These are phyloP conservation scores for Martes flavigula DNA, from an alignment of 2,797 vertebrate species.

Conservation along the genomic window DNA sequence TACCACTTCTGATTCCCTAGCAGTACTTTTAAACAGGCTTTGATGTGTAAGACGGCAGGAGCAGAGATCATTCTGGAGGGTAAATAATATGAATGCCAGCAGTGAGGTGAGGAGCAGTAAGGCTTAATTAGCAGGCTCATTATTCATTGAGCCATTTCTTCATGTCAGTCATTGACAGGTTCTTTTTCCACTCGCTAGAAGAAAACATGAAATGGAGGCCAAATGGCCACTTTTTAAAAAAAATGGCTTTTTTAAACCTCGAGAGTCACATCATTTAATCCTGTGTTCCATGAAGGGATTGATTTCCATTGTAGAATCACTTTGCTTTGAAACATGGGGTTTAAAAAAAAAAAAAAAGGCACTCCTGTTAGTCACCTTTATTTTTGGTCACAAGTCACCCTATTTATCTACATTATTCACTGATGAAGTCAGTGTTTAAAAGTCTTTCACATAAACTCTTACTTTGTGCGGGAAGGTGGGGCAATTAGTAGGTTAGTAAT, in stretches of 20 bases:
- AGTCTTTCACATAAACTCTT: not conserved
- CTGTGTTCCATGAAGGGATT: not conserved
- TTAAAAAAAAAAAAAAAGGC: not conserved
- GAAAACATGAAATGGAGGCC: not conserved
- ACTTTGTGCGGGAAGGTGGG: not conserved
- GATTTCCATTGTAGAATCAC: constrained; percentile 14
- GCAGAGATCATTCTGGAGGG: not conserved
- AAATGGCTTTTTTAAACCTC: not conserved
- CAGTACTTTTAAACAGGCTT: not conserved
- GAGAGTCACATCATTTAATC: not conserved
- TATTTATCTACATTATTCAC: constrained; percentile 26
- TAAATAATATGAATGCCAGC: not conserved
- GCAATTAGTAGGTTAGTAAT: not conserved
- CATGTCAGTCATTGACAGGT: not conserved
- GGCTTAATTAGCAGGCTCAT: not conserved
- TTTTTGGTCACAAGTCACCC: constrained; percentile 40
- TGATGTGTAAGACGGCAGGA: not conserved
- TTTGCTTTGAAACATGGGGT: not conserved
- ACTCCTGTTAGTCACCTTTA: constrained; percentile 37
- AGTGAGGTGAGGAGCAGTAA: not conserved
- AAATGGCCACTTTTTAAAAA: not conserved
- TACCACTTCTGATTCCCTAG: not conserved
- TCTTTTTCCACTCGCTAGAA: not conserved
- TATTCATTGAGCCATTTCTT: not conserved
- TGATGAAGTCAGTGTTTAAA: constrained; percentile 14